Conservation (phyloP, 2,113 vertebrate species). For the Panthera tigris region DNA sequence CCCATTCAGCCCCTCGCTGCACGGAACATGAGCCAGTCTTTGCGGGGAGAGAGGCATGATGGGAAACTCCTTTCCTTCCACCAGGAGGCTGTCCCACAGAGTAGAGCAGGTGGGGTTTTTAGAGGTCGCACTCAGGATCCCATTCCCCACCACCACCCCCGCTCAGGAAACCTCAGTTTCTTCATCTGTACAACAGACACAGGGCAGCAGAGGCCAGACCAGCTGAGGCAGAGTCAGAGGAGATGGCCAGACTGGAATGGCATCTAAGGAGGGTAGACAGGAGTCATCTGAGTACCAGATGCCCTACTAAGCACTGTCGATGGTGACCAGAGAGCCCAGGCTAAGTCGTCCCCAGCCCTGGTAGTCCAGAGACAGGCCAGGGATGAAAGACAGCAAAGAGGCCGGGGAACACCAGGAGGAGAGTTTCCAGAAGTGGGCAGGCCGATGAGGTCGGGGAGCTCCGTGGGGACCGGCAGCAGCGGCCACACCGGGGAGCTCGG, state of each 20-base stretch:
- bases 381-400: no score
- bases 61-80: not conserved
- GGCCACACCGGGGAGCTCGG: not conserved
- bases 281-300: not conserved
- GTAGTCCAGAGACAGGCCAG: not conserved
- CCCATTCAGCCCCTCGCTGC: accelerated
- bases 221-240: not conserved
- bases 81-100: not conserved
- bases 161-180: not conserved
- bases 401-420: accelerated
- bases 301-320: accelerated
- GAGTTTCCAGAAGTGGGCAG: not conserved
- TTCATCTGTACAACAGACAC: accelerated
- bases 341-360: accelerated
- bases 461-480: accelerated
- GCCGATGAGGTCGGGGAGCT: accelerated
- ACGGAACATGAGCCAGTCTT: not conserved
- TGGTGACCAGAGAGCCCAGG: not conserved
- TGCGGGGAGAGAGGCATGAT: not conserved
- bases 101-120: not conserved
- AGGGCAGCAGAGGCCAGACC: not conserved
- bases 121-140: accelerated
- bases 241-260: not conserved
- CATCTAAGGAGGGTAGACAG: not conserved
- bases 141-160: accelerated